Conservation (phyloP, 2,888 invertebrate genomes). For the Epirrhoe tristata region DNA sequence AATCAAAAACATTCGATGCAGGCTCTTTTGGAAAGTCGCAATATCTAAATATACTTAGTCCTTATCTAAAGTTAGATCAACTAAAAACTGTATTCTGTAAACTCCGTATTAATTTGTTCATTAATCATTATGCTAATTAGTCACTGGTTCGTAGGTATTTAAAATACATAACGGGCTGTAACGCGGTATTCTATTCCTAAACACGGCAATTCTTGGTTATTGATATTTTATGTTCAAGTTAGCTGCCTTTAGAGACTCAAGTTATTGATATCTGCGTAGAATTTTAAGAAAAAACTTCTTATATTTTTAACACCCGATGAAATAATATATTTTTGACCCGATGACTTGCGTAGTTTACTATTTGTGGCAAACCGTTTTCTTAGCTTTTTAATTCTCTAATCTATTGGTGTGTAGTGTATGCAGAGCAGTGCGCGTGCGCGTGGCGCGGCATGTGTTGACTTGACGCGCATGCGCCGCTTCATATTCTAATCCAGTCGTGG, state of each 20-base stretch:
- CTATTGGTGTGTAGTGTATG: too few relatives aligned
- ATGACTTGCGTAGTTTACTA: too few relatives aligned
- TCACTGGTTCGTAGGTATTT: conserved; percentile 28
- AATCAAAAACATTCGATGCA: not conserved
- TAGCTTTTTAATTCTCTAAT: too few relatives aligned
- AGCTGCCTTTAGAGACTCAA: too few relatives aligned
- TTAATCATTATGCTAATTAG: conserved; percentile 17
- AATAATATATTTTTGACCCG: too few relatives aligned
- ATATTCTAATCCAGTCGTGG: conserved; percentile 36
- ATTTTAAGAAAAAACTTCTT: too few relatives aligned
- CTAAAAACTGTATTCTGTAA: not conserved
- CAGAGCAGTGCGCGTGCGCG: too few relatives aligned
- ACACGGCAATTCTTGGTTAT: conserved; percentile 6
- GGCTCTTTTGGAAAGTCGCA: not conserved
- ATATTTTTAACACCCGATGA: too few relatives aligned
- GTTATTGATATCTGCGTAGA: not conserved
- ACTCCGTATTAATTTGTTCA: not conserved
- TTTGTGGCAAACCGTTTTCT: too few relatives aligned
- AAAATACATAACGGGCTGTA: conserved; percentile 38
- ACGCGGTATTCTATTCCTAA: conserved; percentile 32
- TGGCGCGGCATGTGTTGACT: conserved; percentile 35
- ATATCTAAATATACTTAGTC: too few relatives aligned
- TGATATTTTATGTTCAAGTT: not conserved
- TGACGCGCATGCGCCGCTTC: conserved; percentile 15
- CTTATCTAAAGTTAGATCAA: not conserved